phyloP scores from a whole-genome alignment of 2,797 vertebrate species.

The Microchirus variegatus region DNA sequence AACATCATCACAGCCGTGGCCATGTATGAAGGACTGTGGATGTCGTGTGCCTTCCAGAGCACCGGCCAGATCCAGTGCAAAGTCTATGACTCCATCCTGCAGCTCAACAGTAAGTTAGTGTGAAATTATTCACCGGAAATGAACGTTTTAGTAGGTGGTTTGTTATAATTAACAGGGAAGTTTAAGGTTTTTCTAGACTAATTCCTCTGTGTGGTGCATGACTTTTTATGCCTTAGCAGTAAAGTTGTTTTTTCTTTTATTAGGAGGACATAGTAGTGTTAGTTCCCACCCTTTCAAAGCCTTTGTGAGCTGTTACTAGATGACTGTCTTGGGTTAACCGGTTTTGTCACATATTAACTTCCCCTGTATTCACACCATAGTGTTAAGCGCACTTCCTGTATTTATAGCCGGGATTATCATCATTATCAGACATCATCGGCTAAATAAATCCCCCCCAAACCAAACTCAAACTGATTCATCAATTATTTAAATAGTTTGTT shows the following conservation, averaged over 20 bases:
- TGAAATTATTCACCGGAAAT: not conserved
- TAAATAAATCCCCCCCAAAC: too few species aligned
- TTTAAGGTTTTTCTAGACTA: too few species aligned
- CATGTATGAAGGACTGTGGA: slow-evolving; percentile 91
- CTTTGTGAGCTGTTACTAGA: not conserved
- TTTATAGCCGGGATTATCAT: not conserved
- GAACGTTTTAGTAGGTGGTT: not conserved
- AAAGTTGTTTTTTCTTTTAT: too few species aligned
- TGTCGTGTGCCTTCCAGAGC: slow-evolving; percentile 90
- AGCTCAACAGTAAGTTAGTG: slow-evolving; percentile 82
- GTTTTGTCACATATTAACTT: slow-evolving; percentile 57
- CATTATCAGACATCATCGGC: too few species aligned
- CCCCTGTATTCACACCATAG: not conserved
- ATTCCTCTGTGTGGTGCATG: too few species aligned
- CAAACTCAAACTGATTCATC: too few species aligned
- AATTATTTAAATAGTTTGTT: too few species aligned
- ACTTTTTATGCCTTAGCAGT: too few species aligned
- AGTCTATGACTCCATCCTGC: slow-evolving; percentile 88
- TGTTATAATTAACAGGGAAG: not conserved
- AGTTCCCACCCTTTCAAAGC: not conserved
- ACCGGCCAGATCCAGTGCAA: slow-evolving; percentile 91
- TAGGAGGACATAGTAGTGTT: not conserved
- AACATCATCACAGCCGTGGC: slow-evolving; percentile 90
- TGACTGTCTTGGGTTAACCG: slow-evolving; percentile 26
- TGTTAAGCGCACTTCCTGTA: not conserved